A percentile compares a stretch with the other conserved stretches of the same genome.
phyloP scores from a whole-genome alignment of 2,797 vertebrate genomes.

The Sebastes wilsoni region DNA sequence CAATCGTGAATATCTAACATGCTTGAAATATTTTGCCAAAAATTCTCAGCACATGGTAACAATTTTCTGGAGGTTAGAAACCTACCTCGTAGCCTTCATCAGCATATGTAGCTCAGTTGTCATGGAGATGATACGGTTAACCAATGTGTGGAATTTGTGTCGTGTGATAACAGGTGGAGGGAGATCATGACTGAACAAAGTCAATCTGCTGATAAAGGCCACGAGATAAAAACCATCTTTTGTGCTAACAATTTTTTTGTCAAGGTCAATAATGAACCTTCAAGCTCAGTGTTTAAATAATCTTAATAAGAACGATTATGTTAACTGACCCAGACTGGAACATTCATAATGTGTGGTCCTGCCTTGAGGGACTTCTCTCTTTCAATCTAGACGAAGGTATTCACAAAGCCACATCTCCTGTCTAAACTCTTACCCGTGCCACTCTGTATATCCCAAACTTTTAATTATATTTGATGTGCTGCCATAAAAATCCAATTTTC shows the following conservation, averaged over 20 bases:
- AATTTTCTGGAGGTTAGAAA: background rate
- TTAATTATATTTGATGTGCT: slow-evolving; percentile 77
- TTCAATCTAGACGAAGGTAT: slow-evolving; percentile 1
- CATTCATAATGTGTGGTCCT: background rate
- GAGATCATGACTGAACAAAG: background rate
- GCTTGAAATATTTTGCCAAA: background rate
- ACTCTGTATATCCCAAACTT: slow-evolving; percentile 54
- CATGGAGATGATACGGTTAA: background rate
- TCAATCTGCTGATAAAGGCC: background rate
- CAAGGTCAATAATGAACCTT: background rate
- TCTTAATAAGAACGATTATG: background rate
- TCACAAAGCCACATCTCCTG: slow-evolving; percentile 31
- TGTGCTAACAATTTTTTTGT: background rate
- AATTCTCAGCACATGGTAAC: background rate
- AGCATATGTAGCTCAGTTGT: background rate
- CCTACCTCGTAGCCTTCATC: background rate
- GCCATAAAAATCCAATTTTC: slow-evolving; percentile 73
- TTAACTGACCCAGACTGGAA: background rate
- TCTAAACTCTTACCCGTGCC: slow-evolving; percentile 38
- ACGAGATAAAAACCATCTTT: background rate
- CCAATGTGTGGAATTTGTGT: background rate
- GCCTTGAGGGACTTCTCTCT: background rate
- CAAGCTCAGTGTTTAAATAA: background rate
- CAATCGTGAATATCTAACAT: background rate
- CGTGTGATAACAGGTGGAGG: background rate